Percentiles rank a stretch among this genome's conserved stretches.
Evolutionary conservation across 92 coral and sea anemone genomes (phyloP).

Genomic region (Phymanthus crucifer): DNA sequence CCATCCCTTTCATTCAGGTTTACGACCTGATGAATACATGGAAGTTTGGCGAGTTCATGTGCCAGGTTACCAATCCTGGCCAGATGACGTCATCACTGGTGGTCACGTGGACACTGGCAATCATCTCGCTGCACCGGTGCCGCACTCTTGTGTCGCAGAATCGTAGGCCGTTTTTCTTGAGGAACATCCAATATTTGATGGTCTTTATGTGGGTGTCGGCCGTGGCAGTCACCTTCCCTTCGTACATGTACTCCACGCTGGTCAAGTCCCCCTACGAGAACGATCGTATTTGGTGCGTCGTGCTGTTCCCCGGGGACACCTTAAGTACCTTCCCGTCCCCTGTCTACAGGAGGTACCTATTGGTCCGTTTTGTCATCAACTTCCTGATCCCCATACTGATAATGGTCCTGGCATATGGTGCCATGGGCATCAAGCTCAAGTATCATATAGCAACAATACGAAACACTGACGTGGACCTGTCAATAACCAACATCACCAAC

Average conservation of each 20-base stretch:
- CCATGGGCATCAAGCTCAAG: slow-evolving; percentile 39
- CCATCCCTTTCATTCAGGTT: slow-evolving; percentile 36
- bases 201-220: slow-evolving; percentile 41
- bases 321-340: not conserved
- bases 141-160: slow-evolving; percentile 15
- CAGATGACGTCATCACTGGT: slow-evolving; percentile 40
- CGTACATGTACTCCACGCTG: not conserved
- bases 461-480: not conserved
- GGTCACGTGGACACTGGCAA: slow-evolving; percentile 44
- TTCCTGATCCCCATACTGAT: slow-evolving; percentile 45
- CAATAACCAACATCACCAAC: not conserved
- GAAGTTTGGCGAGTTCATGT: slow-evolving; percentile 24
- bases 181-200: not conserved
- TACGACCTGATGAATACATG: slow-evolving; percentile 9
- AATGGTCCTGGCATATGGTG: slow-evolving; percentile 51
- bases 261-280: slow-evolving; percentile 31
- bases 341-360: not conserved
- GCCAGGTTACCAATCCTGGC: slow-evolving; percentile 34
- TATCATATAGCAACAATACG: slow-evolving; percentile 7
- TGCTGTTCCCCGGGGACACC: slow-evolving; percentile 28
- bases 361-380: slow-evolving; percentile 35
- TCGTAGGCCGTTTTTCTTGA: not conserved
- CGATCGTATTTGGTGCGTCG: slow-evolving; percentile 24
- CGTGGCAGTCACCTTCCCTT: slow-evolving; percentile 27
- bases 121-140: slow-evolving; percentile 51